Base-by-base conservation (phyloP, 2,888 invertebrate genomes). In the Embidobia sp. region DNA sequence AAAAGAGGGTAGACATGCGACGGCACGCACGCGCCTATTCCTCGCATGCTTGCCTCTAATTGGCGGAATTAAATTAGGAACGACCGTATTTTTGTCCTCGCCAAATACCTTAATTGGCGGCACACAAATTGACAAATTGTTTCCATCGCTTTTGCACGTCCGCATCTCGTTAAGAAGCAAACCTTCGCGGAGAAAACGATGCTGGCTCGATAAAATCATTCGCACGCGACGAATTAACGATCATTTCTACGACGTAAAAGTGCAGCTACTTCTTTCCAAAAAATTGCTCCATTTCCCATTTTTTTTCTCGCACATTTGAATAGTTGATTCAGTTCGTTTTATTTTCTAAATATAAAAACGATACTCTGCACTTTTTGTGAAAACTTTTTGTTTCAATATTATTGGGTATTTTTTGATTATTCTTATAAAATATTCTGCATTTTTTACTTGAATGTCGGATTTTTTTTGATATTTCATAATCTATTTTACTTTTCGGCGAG, bases 101-200 rank as follows among this genome's bases (percentile, higher is more conserved):
- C 78, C 84, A 85, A 87, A 82, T 85, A 85, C 81, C 74, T 82
- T 87, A 88, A 88, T 88, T 88, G 86, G 78, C 63, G 84, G 83
- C 79, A 82, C 79, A 79, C 80, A 84, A 88, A 88, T 87, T 85
- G 87, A 83, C 83, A 85, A 88, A 88, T 88, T 88, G 87, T 87
- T 86, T 84, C 82, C 81, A 85, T 80, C 81, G 81, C 75, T 80
- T 83, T 84, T 83, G 83, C 80, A 85, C 85, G 82, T 85, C 82
- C 86, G 84, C 51, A 70, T 83, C 82, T 85, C 63, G 84, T 85
- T 85, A 79, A 73, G 37, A 33, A 53, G 16, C 13, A 51, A 29
- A 70, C 59, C 70, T 70, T 70, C 61, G 61, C 35, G 37, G 22
- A 59, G 55, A 69, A 35, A 61, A 40, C 48, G 35, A 46, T 53